Conservation (phyloP, 2,888 invertebrate species). For the Syritta pipiens region DNA sequence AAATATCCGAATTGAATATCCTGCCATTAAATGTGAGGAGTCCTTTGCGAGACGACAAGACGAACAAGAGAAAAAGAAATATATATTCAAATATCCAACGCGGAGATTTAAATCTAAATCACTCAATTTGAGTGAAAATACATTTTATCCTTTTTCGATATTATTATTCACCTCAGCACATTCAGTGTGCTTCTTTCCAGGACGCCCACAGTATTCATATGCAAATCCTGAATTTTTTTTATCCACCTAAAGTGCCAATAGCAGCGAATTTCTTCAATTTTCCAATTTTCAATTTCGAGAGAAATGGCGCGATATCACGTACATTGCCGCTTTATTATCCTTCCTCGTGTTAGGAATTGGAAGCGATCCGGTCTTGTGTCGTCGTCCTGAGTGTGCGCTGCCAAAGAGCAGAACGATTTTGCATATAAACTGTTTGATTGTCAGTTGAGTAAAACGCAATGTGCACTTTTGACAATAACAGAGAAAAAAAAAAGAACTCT, state of each 20-base stretch:
- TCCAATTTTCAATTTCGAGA: slow-evolving; percentile 66
- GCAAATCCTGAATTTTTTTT: slow-evolving; percentile 42
- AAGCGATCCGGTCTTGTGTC: slow-evolving; percentile 31
- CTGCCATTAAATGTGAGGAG: slow-evolving; percentile 55
- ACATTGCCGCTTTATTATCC: slow-evolving; percentile 64
- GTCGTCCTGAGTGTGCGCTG: background rate
- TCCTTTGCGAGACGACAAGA: background rate
- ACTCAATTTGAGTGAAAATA: slow-evolving; percentile 70
- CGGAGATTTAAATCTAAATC: slow-evolving; percentile 63
- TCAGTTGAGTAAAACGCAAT: slow-evolving; percentile 63
- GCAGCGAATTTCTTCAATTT: slow-evolving; percentile 63
- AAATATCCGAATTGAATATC: slow-evolving; percentile 66
- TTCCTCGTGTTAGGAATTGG: slow-evolving; percentile 40
- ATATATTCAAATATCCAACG: slow-evolving; percentile 47
- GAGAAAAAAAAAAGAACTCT: slow-evolving; percentile 9
- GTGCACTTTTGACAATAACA: slow-evolving; percentile 40
- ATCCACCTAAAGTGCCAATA: slow-evolving; percentile 38
- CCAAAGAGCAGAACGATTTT: slow-evolving; percentile 49
- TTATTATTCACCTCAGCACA: slow-evolving; percentile 58
- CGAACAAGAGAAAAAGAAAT: background rate
- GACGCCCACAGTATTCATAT: slow-evolving; percentile 45
- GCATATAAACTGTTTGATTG: slow-evolving; percentile 69
- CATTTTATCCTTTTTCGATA: slow-evolving; percentile 66
- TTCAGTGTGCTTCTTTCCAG: slow-evolving; percentile 6
- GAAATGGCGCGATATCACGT: slow-evolving; percentile 60